Percentiles rank a stretch among this genome's conserved stretches.
These are phyloP conservation scores for Saturnia japonica DNA, from an alignment of 2,888 invertebrate species.

Conservation along the genomic window DNA sequence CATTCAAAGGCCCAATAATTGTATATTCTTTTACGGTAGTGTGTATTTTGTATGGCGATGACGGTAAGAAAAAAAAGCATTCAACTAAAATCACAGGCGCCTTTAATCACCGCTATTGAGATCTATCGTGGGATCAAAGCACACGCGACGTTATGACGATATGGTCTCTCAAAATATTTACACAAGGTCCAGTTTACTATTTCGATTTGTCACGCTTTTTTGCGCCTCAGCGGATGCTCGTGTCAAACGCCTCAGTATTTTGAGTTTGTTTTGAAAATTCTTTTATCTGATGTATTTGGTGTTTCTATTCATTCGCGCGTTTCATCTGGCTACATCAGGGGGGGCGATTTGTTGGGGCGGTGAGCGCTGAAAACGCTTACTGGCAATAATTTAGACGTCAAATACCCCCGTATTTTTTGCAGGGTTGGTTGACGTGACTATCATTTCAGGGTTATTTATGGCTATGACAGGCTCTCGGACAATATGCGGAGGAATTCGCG, in stretches of 20 bases:
- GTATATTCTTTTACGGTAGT: conserved; percentile 83
- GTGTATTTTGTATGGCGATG: conserved; percentile 75
- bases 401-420: conserved; percentile 68
- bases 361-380: conserved; percentile 68
- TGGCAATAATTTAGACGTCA: conserved; percentile 82
- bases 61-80: conserved; percentile 76
- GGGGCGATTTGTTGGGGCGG: conserved; percentile 71
- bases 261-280: conserved; percentile 83
- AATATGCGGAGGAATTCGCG: conserved; percentile 72
- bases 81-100: conserved; percentile 81
- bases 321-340: conserved; percentile 69
- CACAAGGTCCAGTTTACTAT: conserved; percentile 65
- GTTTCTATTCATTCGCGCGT: conserved; percentile 67
- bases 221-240: conserved; percentile 79
- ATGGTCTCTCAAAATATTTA: conserved; percentile 67
- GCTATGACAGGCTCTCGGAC: conserved; percentile 68
- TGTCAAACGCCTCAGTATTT: conserved; percentile 82
- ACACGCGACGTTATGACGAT: conserved; percentile 63
- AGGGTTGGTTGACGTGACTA: conserved; percentile 61
- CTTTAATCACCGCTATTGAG: conserved; percentile 82
- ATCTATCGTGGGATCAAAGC: conserved; percentile 80
- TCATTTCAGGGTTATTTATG: conserved; percentile 79
- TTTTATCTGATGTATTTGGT: conserved; percentile 81
- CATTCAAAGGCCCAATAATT: conserved; percentile 81
- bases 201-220: conserved; percentile 71